These are phyloP conservation scores for Acanthisitta chloris DNA, from an alignment of 2,113 vertebrate species.

Conservation along the genomic window DNA sequence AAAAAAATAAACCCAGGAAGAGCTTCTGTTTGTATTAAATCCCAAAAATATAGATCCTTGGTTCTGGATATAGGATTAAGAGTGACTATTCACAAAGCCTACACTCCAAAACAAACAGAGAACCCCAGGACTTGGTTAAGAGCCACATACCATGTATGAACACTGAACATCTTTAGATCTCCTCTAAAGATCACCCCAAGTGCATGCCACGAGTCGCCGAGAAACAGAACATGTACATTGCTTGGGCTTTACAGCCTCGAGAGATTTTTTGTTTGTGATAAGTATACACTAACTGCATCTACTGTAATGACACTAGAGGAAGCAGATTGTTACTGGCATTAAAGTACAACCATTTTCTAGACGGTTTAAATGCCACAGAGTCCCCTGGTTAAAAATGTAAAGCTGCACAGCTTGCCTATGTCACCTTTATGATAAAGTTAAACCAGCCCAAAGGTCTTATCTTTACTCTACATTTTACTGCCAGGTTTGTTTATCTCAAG, in stretches of 20 bases:
- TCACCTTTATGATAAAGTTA: conserved; percentile 84
- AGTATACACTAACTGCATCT: conserved; percentile 86
- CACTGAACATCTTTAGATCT: conserved; percentile 76
- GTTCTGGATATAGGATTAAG: conserved; percentile 75
- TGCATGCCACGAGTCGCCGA: conserved; percentile 78
- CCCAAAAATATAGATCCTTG: conserved; percentile 65
- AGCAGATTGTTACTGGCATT: conserved; percentile 97
- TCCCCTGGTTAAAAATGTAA: conserved; percentile 97
- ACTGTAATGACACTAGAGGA: conserved; percentile 86
- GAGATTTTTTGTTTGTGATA: conserved; percentile 83
- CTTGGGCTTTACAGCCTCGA: conserved; percentile 70
- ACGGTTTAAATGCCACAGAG: conserved; percentile 99
- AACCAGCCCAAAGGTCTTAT: conserved; percentile 80
- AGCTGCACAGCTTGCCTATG: conserved; percentile 96
- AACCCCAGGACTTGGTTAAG: conserved; percentile 73
- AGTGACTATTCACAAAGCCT: conserved; percentile 80
- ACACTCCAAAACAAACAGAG: conserved; percentile 69
- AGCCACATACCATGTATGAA: conserved; percentile 81
- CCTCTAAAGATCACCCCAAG: conserved; percentile 76
- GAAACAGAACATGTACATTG: conserved; percentile 81
- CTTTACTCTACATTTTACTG: conserved; percentile 85
- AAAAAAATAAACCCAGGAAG: no score
- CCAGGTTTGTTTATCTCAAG: conserved; percentile 89
- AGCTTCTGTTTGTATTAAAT: conserved; percentile 57
- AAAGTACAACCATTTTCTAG: conserved; percentile 95